Evolutionary conservation across 2,113 vertebrate species (phyloP), one percentile per base, ranked within the genome.

Genomic region (Cynocephalus volans): DNA sequence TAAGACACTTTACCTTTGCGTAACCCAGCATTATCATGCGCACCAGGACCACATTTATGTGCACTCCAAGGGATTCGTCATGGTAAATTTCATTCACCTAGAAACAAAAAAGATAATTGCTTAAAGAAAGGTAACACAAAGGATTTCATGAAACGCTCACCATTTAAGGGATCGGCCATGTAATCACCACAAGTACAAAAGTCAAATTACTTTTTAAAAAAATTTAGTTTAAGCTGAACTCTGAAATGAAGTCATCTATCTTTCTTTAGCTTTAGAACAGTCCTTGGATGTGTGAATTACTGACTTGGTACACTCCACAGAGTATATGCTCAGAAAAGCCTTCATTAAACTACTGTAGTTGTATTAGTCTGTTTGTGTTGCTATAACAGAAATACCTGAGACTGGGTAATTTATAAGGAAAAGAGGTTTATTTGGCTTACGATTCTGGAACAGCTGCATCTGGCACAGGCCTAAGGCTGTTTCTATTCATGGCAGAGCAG

Each of bases 61-160:
- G 99, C 18, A 99, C 99, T 0, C 99, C 99, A 48, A 99, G 98
- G 3, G 99, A 99, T 77, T 99, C 99, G 14, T 99, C 99, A 0
- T 99, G 99, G 98, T 99, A 99, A 97, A 99, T 99, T 98, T 99
- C 99, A 94, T 99, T 99, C 96, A 99, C 99, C 99, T 99, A 97
- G 73, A 73, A 67, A 96, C 28, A 97, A 76, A 41, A 5, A 14
- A 96, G 56, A 31, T 7, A 56, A 15, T 86, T 41, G 45, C 69
- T 33, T 13, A 77, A 76, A 54, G 65, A 33, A 31, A 48, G 4
- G 13, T 13, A 52, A 18, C 2, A 50, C 0, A 21, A 31, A 88
- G 0, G 36, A 67, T 33, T 88, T 88, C 50, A 48, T 21, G 60
- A 72, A 4, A 75, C 17, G 52, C 2, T 8, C 17, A 81, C 11